Percentiles rank a stretch among this genome's conserved stretches.
Conservation (phyloP, 2,888 invertebrate genomes). For the Archips crataeganus region DNA sequence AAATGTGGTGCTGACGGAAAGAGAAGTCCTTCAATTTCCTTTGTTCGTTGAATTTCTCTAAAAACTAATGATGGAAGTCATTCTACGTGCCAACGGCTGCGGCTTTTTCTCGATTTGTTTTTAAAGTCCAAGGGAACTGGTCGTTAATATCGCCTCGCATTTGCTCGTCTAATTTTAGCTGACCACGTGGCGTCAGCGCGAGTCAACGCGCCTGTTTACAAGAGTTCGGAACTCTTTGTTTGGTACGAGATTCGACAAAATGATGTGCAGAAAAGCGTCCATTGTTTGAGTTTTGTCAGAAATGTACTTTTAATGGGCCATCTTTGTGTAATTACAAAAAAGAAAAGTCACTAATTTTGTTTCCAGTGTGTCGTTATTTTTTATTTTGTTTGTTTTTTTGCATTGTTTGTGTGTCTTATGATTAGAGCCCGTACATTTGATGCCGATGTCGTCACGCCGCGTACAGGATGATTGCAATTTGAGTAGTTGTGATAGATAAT, state of each 20-base stretch:
- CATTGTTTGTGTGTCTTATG: too few species aligned
- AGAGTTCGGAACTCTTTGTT: slow-evolving; percentile 9
- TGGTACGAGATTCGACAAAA: slow-evolving; percentile 1
- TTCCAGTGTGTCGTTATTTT: too few species aligned
- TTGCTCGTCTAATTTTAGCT: neutral
- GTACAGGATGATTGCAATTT: too few species aligned
- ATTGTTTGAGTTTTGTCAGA: slow-evolving; percentile 7
- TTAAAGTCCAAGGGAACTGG: slow-evolving; percentile 11
- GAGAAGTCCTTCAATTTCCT: too few species aligned
- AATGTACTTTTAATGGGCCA: neutral
- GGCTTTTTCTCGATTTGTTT: neutral
- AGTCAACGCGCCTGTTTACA: slow-evolving; percentile 19
- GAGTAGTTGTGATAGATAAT: too few species aligned
- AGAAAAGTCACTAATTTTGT: too few species aligned
- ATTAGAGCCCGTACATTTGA: too few species aligned
- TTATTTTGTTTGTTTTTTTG: too few species aligned
- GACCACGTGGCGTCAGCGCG: slow-evolving; percentile 8
- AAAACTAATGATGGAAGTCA: neutral
- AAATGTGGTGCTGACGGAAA: too few species aligned
- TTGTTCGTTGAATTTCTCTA: too few species aligned
- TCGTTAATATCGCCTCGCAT: slow-evolving; percentile 4
- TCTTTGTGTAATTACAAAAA: too few species aligned
- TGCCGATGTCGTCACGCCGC: too few species aligned
- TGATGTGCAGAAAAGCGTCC: slow-evolving; percentile 20
- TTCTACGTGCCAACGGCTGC: neutral